Conservation (phyloP, 2,113 vertebrate genomes). For the Gadus chalcogrammus region DNA sequence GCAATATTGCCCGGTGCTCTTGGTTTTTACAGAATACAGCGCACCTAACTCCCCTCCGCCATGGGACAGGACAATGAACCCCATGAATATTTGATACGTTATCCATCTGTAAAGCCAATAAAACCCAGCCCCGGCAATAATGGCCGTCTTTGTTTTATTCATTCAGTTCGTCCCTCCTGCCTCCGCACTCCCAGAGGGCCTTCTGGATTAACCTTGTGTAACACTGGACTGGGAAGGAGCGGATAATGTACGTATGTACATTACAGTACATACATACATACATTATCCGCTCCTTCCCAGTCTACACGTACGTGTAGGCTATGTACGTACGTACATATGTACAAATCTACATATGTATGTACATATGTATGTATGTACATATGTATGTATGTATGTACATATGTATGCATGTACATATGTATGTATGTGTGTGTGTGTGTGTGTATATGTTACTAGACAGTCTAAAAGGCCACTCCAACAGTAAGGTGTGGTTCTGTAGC, state of each 20-base stretch:
- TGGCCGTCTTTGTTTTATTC: slow-evolving; percentile 14
- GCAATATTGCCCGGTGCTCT: slow-evolving; percentile 26
- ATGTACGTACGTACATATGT: no score
- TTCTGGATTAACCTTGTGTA: no score
- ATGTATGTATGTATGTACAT: no score
- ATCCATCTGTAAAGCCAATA: slow-evolving; percentile 55
- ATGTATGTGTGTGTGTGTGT: neutral
- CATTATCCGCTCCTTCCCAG: no score
- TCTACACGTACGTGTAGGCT: no score
- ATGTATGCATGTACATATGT: no score
- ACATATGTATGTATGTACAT: no score
- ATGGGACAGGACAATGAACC: slow-evolving; percentile 44
- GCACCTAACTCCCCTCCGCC: slow-evolving; percentile 10
- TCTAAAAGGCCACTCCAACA: neutral
- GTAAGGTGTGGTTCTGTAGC: neutral
- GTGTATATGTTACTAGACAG: neutral
- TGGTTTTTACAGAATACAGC: slow-evolving; percentile 24
- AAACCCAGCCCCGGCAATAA: slow-evolving; percentile 36
- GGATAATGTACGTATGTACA: no score
- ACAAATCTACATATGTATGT: no score
- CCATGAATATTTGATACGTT: slow-evolving; percentile 57
- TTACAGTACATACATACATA: no score
- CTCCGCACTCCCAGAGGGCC: slow-evolving; percentile 15
- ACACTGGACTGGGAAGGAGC: no score
- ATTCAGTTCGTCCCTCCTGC: slow-evolving; percentile 5